These are phyloP conservation scores for Hoplostethus atlanticus DNA, from an alignment of 2,797 vertebrate genomes.

Conservation along the genomic window DNA sequence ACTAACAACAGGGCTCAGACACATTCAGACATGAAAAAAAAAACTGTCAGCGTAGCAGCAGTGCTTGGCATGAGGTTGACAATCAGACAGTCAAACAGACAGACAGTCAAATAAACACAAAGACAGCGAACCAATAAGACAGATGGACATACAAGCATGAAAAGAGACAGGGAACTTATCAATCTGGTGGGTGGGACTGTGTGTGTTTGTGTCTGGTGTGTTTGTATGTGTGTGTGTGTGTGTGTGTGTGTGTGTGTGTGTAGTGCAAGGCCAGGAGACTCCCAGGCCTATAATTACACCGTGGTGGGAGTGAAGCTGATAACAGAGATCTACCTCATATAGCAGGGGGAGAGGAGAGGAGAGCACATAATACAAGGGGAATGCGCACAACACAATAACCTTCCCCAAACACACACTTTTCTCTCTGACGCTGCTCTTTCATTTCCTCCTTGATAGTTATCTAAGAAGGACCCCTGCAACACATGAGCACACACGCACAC, in stretches of 20 bases:
- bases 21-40: slow-evolving; percentile 25
- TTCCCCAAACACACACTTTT: slow-evolving; percentile 53
- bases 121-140: slow-evolving; percentile 38
- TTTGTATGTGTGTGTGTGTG: slow-evolving; percentile 23
- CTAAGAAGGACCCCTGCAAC: slow-evolving; percentile 30
- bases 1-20: slow-evolving; percentile 16
- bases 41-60: slow-evolving; percentile 16
- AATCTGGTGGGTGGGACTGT: slow-evolving; percentile 30
- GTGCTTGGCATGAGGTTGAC: slow-evolving; percentile 1
- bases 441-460: slow-evolving; percentile 76
- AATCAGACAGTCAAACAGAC: background rate
- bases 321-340: slow-evolving; percentile 74
- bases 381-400: slow-evolving; percentile 38
- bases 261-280: slow-evolving; percentile 58
- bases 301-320: slow-evolving; percentile 80
- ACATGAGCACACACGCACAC: slow-evolving; percentile 1
- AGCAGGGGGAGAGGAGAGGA: background rate
- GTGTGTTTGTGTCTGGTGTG: slow-evolving; percentile 19
- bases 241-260: slow-evolving; percentile 12
- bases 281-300: slow-evolving; percentile 80
- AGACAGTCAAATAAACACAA: slow-evolving; percentile 7
- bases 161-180: slow-evolving; percentile 29
- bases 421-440: slow-evolving; percentile 65
- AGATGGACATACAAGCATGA: slow-evolving; percentile 47
- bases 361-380: slow-evolving; percentile 36